Base-by-base conservation (phyloP, 2,888 invertebrate species). In the Leuctra nigra region DNA sequence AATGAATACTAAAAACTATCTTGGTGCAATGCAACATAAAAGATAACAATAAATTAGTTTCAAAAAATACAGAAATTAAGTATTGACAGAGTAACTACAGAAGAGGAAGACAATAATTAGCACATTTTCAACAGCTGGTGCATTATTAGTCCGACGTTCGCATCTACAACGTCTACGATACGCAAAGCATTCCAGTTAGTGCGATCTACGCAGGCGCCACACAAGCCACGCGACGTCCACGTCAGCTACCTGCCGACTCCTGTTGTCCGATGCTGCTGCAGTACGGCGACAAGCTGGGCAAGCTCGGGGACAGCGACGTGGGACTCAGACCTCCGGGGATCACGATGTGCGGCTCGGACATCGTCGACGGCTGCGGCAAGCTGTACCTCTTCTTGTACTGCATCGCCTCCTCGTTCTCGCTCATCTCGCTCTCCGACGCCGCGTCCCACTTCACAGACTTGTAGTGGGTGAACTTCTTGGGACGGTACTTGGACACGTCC, bases 351-450 rank as follows among this genome's bases (percentile, higher is more conserved):
- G 61, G 62, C 24, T 60, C 62, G 57, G 59, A 60, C 38, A 59
- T 55, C 33, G 57, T 35, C 14, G 53, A 16, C 36, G 72, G 70
- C 55, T 73, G 68, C 56, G 73, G 72, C 61, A 73, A 67, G 63
- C 73, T 75, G 61, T 69, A 70, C 53, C 74, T 72, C 64, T 75
- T 75, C 59, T 70, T 72, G 54, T 56, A 46, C 11, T 54, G 55
- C 35, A 41, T 18, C 9, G 23, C 13, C 52, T 75, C 75, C 65
- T 81, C 80, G 35, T 74, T 73, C 64, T 81, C 81, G 3, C 80
- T 80, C 72, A 78, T 76, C 68, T 82, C 81, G 63, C 80, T 80
- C 64, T 81, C 81, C 1, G 81, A 81, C 22, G 78, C 79, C 2
- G 79, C 79, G 61, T 80, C 80, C 80, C 80, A 80, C 64, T 79